These are phyloP conservation scores for Rhorus exstirpatorius DNA, from an alignment of 2,888 invertebrate species.

Conservation along the genomic window DNA sequence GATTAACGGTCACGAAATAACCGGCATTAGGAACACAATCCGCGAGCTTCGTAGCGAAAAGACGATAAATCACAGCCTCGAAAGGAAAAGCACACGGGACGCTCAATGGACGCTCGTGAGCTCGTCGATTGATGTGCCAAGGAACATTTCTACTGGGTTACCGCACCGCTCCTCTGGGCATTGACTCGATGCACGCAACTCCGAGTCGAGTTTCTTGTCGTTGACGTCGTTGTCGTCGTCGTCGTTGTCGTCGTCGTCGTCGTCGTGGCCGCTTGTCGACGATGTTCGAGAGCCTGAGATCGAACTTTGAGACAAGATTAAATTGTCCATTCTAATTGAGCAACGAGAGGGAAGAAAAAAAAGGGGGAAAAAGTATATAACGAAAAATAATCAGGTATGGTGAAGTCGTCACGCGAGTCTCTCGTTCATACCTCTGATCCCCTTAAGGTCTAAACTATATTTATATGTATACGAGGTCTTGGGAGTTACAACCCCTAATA, in stretches of 20 bases:
- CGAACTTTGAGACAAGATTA: conserved; percentile 69
- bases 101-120: conserved; percentile 49
- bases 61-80: conserved; percentile 79
- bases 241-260: conserved; percentile 43
- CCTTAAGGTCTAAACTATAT: conserved; percentile 7
- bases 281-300: conserved; percentile 61
- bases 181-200: conserved; percentile 80
- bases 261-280: conserved; percentile 34
- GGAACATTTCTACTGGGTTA: conserved; percentile 39
- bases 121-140: conserved; percentile 60
- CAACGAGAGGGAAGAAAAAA: conserved; percentile 57
- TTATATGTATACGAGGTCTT: conserved; percentile 22
- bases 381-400: conserved; percentile 47
- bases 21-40: conserved; percentile 80
- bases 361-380: conserved; percentile 39
- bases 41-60: conserved; percentile 77
- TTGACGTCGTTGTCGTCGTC: conserved; percentile 30
- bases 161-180: conserved; percentile 71
- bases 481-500: conserved; percentile 22
- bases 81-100: conserved; percentile 71
- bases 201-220: conserved; percentile 63
- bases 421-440: conserved; percentile 42
- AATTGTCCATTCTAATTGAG: conserved; percentile 71
- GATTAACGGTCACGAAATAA: conserved; percentile 75
- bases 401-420: conserved; percentile 63